Evolutionary conservation across 2,888 invertebrate genomes (phyloP).

Genomic region (Drosophila phalerata): DNA sequence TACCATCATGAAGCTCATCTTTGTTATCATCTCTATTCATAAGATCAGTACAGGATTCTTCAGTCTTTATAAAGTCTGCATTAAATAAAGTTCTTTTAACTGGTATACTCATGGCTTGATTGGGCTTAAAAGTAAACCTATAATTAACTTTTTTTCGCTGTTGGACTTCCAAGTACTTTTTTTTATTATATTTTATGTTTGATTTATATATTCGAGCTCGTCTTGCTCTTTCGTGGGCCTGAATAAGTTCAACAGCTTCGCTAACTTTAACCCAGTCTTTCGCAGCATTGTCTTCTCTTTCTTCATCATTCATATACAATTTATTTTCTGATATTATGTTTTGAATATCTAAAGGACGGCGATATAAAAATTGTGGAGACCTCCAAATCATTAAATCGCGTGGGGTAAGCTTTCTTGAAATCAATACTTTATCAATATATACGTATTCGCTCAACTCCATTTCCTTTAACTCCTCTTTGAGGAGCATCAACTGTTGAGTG

Average conservation of each 20-base stretch:
- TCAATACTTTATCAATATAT: constrained; percentile 89
- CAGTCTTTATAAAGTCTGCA: constrained; percentile 72
- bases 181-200: constrained; percentile 66
- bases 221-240: constrained; percentile 86
- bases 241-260: constrained; percentile 84
- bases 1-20: constrained; percentile 44
- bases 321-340: constrained; percentile 72
- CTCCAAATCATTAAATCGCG: constrained; percentile 87
- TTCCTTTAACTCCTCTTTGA: constrained; percentile 87
- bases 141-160: constrained; percentile 66
- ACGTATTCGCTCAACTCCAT: constrained; percentile 87
- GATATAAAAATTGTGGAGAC: constrained; percentile 82
- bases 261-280: constrained; percentile 65
- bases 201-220: constrained; percentile 69
- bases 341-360: constrained; percentile 82
- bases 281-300: constrained; percentile 48
- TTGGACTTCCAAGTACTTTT: constrained; percentile 55
- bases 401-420: constrained; percentile 89
- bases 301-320: constrained; percentile 61
- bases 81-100: constrained; percentile 81
- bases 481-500: constrained; percentile 86
- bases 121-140: constrained; percentile 78
- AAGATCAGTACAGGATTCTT: constrained; percentile 59
- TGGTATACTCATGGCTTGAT: constrained; percentile 79
- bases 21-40: constrained; percentile 26